Percentiles rank a stretch among this genome's conserved stretches.
Conservation (phyloP, 1,140 invertebrate genomes). For the Bilobella aurantiaca region DNA sequence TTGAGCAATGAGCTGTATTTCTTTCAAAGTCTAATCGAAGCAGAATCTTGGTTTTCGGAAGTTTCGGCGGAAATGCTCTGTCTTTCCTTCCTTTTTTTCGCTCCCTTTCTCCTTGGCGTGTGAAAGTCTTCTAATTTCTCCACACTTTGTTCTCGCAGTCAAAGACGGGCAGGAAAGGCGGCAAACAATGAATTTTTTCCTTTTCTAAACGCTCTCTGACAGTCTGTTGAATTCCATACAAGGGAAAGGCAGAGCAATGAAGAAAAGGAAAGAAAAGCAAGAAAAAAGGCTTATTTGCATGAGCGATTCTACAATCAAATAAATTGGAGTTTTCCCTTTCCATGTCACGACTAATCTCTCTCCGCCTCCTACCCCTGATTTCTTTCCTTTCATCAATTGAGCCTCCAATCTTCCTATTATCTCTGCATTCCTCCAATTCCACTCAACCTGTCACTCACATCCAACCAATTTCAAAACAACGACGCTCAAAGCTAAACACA, state of each 20-base stretch:
- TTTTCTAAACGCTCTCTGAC: no score
- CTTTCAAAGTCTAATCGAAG: no score
- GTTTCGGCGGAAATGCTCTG: background rate
- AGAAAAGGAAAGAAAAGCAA: background rate
- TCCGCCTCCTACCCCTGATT: background rate
- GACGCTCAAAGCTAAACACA: no score
- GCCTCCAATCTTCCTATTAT: no score
- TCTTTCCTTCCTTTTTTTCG: background rate
- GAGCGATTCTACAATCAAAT: slow-evolving; percentile 29
- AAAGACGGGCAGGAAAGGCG: no score
- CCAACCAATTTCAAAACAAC: no score
- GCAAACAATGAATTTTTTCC: no score
- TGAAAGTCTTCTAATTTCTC: slow-evolving; percentile 23
- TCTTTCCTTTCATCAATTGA: no score
- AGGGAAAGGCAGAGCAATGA: no score
- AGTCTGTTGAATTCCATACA: slow-evolving; percentile 11
- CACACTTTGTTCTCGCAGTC: slow-evolving; percentile 11
- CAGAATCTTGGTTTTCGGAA: background rate
- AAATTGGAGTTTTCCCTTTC: slow-evolving; percentile 15
- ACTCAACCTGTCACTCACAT: slow-evolving; percentile 6
- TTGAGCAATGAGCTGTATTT: no score
- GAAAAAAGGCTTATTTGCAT: slow-evolving; percentile 23
- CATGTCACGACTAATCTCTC: background rate
- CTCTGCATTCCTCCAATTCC: background rate
- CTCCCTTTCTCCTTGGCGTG: background rate